Percentiles rank a stretch among this genome's conserved stretches.
Evolutionary conservation across 2,888 invertebrate genomes (phyloP).

Genomic region (Drosophila falleni): DNA sequence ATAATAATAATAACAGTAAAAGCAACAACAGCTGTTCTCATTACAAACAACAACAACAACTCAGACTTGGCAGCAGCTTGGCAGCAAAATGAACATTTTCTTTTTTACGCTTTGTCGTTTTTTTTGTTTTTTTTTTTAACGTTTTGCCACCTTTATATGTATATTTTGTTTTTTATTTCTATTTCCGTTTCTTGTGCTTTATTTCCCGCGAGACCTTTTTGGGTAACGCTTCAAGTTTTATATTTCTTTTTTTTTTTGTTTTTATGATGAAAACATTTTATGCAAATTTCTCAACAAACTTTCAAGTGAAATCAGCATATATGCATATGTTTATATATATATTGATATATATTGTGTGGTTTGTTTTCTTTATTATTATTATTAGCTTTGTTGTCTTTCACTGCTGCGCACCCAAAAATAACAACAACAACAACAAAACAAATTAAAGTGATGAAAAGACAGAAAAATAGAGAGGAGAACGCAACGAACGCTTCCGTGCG

Average conservation of each 20-base stretch:
- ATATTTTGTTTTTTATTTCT: conserved; percentile 18
- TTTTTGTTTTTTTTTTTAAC: conserved; percentile 3
- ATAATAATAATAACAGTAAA: conserved; percentile 24
- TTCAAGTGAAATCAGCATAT: conserved; percentile 6
- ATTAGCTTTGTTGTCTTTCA: conserved; percentile 18
- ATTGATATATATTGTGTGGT: not conserved
- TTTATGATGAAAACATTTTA: conserved; percentile 34
- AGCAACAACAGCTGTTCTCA: conserved; percentile 49
- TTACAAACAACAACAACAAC: conserved; percentile 20
- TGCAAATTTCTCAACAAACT: conserved; percentile 37
- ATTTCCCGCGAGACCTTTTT: conserved; percentile 39
- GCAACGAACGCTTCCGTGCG: conserved; percentile 76
- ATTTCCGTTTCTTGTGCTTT: conserved; percentile 18
- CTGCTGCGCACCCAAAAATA: conserved; percentile 36
- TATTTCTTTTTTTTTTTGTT: conserved; percentile 8
- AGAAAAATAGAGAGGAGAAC: conserved; percentile 47
- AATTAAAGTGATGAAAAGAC: conserved; percentile 35
- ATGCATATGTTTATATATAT: not conserved
- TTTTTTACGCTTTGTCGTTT: conserved; percentile 15
- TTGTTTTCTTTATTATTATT: conserved; percentile 21
- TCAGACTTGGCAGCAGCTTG: conserved; percentile 31
- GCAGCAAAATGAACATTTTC: conserved; percentile 41
- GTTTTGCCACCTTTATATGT: conserved; percentile 38
- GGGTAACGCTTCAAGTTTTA: conserved; percentile 9
- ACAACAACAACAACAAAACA: conserved; percentile 35